Evolutionary conservation across 2,888 invertebrate genomes (phyloP), one percentile per base, ranked within the genome.

Genomic region (Xestia ashworthii): DNA sequence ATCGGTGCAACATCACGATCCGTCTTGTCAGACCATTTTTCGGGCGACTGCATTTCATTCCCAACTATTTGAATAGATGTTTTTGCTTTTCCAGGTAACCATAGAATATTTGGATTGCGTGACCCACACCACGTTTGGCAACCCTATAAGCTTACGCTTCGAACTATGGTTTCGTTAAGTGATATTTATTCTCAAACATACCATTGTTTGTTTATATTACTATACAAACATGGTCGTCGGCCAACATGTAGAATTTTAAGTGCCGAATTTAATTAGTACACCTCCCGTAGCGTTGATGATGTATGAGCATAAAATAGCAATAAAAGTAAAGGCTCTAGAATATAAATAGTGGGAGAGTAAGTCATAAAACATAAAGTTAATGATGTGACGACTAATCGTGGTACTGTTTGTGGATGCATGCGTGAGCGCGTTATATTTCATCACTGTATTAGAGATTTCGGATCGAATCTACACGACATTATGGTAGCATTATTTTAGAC

Each of bases 231-330:
- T 74, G 78, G 71, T 72, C 74, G 70, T 64, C 71, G 81, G 69
- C 66, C 55, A 72, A 79, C 76, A 78, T 70, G 79, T 78, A 80
- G 82, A 86, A 87, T 79, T 86, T 87, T 85, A 88, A 90, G 86
- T 85, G 81, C 74, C 81, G 85, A 89, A 89, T 89, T 90, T 90
- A 90, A 91, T 90, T 87, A 89, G 83, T 85, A 76, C 85, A 85
- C 86, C 88, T 87, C 88, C 89, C 87, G 89, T 83, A 65, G 89
- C 79, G 88, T 71, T 77, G 75, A 76, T 84, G 83, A 89, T 81
- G 86, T 86, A 87, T 78, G 77, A 73, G 74, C 87, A 85, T 89
- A 88, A 90, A 90, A 86, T 80, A 82, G 85, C 81, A 82, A 87
- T 89, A 89, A 89, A 89, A 81, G 32, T 81, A 81, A 84, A 86